These are phyloP conservation scores for Cryptophagus acutangulus DNA, from an alignment of 2,888 invertebrate species.

Conservation along the genomic window DNA sequence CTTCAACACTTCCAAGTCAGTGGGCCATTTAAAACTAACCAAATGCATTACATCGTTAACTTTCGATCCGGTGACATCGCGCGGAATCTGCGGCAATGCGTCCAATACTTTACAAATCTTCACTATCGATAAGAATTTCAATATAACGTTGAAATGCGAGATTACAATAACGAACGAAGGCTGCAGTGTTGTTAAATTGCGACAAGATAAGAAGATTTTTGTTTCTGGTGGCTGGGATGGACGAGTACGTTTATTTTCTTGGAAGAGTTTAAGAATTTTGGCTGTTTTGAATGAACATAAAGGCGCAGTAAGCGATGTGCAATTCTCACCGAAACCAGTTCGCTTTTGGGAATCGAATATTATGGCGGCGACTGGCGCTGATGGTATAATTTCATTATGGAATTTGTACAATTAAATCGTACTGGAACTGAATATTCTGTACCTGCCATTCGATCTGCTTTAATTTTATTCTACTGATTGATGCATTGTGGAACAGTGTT, in stretches of 20 bases:
- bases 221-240: constrained; percentile 75
- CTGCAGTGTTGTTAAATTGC: constrained; percentile 62
- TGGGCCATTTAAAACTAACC: constrained; percentile 54
- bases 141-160: constrained; percentile 56
- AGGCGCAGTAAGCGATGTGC: constrained; percentile 65
- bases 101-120: constrained; percentile 58
- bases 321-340: constrained; percentile 62
- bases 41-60: constrained; percentile 69
- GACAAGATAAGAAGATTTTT: constrained; percentile 68
- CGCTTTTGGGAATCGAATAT: constrained; percentile 67
- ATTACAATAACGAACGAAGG: constrained; percentile 69
- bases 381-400: constrained; percentile 75
- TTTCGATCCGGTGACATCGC: constrained; percentile 60
- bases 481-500: too few relatives aligned
- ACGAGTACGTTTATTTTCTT: constrained; percentile 68
- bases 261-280: constrained; percentile 67
- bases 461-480: too few relatives aligned
- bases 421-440: too few relatives aligned
- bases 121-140: constrained; percentile 54
- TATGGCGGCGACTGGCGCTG: constrained; percentile 73
- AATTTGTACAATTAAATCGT: constrained; percentile 65
- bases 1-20: constrained; percentile 55
- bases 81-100: constrained; percentile 64
- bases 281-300: constrained; percentile 71
- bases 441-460: too few relatives aligned